Percentiles rank a stretch among this genome's conserved stretches.
phyloP scores from a whole-genome alignment of 2,888 invertebrate genomes.

The Lithophane semibrunnea region DNA sequence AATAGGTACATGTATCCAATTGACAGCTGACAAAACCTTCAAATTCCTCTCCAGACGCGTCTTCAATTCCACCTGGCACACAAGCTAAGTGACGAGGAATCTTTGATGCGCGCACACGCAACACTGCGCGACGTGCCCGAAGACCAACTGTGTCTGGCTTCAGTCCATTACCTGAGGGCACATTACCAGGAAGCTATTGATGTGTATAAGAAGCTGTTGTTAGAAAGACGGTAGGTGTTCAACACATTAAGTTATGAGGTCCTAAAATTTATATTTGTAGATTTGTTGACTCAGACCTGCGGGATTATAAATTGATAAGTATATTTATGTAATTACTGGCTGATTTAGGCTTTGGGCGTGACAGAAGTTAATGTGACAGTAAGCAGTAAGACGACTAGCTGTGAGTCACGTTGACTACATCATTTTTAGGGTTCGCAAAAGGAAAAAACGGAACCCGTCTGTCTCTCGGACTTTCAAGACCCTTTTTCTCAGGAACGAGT shows the following conservation, averaged over 20 bases:
- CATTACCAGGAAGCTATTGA: conserved; percentile 99
- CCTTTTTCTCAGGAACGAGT: no score
- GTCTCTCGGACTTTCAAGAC: no score
- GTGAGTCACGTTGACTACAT: neutral
- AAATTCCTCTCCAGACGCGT: conserved; percentile 90
- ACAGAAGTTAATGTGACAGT: neutral
- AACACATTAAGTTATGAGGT: neutral
- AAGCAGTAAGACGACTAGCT: neutral
- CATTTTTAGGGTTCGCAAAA: no score
- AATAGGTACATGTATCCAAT: no score
- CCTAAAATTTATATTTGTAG: neutral
- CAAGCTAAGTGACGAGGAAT: conserved; percentile 96
- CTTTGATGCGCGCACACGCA: conserved; percentile 95
- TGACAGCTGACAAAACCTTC: no score
- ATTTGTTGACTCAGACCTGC: neutral
- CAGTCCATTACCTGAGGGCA: conserved; percentile 98
- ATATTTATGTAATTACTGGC: no score
- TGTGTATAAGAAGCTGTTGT: conserved; percentile 97
- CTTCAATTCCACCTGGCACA: conserved; percentile 98
- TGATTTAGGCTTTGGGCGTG: neutral
- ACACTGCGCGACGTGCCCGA: conserved; percentile 96
- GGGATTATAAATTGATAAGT: neutral
- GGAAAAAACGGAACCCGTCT: no score
- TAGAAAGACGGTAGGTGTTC: conserved; percentile 95
- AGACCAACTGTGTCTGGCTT: conserved; percentile 98